phyloP scores from a whole-genome alignment of 1,140 invertebrate genomes.

The Drosophila oshimai region DNA sequence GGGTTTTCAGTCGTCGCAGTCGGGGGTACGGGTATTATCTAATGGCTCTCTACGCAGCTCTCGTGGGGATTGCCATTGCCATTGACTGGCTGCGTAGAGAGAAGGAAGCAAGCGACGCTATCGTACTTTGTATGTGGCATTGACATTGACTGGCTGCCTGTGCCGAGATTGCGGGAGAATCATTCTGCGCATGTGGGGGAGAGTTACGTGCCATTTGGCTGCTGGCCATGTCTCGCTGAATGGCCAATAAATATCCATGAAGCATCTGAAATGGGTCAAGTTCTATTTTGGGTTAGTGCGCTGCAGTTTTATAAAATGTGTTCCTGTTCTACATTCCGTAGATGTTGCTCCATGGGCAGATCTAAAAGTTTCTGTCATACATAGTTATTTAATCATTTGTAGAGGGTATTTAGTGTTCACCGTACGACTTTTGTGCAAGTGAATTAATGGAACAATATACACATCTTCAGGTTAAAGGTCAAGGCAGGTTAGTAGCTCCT shows the following conservation, averaged over 20 bases:
- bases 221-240: neutral
- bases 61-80: slow-evolving; percentile 6
- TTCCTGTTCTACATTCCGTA: neutral
- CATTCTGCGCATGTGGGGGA: slow-evolving; percentile 11
- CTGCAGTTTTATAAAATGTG: too few species aligned
- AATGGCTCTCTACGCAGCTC: slow-evolving; percentile 37
- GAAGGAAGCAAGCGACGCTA: neutral
- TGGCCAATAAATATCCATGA: slow-evolving; percentile 6
- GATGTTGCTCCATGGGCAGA: neutral
- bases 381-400: neutral
- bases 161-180: slow-evolving; percentile 40
- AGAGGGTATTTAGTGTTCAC: neutral
- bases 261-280: slow-evolving; percentile 41
- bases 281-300: slow-evolving; percentile 47
- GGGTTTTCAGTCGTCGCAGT: neutral
- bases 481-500: slow-evolving; percentile 23
- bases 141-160: slow-evolving; percentile 57
- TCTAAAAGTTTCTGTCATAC: neutral
- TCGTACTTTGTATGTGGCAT: slow-evolving; percentile 38
- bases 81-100: slow-evolving; percentile 11
- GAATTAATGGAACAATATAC: neutral
- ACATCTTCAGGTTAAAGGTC: slow-evolving; percentile 6
- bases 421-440: neutral
- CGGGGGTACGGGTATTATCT: slow-evolving; percentile 33
- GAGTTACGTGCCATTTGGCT: slow-evolving; percentile 5